A percentile compares a stretch with the other conserved stretches of the same genome.
Evolutionary conservation across 2,797 vertebrate genomes (phyloP).

Genomic region (Semaprochilodus insignis): DNA sequence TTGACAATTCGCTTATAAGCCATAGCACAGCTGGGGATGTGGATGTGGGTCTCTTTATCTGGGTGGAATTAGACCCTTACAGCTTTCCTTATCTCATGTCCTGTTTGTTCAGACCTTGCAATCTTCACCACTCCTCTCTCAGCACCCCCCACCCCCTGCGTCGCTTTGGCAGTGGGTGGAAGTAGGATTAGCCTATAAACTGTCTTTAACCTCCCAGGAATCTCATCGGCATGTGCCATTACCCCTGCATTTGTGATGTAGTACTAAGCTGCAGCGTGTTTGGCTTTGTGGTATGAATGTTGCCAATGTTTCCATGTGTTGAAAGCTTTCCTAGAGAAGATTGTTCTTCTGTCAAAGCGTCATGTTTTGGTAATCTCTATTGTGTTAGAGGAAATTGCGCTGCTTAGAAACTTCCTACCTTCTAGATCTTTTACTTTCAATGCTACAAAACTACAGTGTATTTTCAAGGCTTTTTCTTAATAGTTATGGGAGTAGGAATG

Average conservation of each 20-base stretch:
- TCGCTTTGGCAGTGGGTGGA: constrained; percentile 57
- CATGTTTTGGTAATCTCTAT: not conserved
- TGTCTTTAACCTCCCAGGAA: constrained; percentile 54
- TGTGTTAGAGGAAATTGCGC: not conserved
- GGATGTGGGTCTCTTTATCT: constrained; percentile 71
- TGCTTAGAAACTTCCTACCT: constrained; percentile 8
- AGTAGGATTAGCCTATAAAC: constrained; percentile 73
- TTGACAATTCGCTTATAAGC: not conserved
- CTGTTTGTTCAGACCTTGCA: constrained; percentile 80
- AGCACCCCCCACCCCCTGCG: constrained; percentile 19
- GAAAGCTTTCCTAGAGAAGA: not conserved
- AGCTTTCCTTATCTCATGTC: constrained; percentile 75
- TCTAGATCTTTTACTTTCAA: too few species aligned
- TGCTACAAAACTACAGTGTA: too few species aligned
- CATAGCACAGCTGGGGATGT: constrained; percentile 17
- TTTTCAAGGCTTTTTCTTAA: too few species aligned
- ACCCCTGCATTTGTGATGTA: not conserved
- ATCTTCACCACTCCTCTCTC: constrained; percentile 64
- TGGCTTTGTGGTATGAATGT: not conserved
- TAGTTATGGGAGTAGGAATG: too few species aligned
- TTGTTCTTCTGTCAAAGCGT: not conserved
- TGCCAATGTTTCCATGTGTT: not conserved
- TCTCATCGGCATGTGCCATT: constrained; percentile 11
- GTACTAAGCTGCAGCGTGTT: not conserved
- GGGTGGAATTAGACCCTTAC: constrained; percentile 82